These are phyloP conservation scores for Puntigrus tetrazona DNA, from an alignment of 2,113 vertebrate species.

Conservation along the genomic window DNA sequence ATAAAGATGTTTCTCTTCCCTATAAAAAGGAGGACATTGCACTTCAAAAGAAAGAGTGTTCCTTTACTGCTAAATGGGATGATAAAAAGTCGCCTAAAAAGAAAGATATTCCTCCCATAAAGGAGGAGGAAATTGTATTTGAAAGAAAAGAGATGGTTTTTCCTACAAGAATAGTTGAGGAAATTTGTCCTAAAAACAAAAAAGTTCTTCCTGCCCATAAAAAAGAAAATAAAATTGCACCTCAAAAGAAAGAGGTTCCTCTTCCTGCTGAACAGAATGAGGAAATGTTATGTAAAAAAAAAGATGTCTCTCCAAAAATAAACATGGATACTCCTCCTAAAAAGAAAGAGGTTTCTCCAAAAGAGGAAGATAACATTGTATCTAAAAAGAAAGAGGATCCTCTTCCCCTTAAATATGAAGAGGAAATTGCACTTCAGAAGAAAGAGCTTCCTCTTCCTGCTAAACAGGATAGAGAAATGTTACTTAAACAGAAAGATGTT, in stretches of 20 bases:
- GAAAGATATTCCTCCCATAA: neutral
- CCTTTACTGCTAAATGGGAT: neutral
- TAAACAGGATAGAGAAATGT: too few relatives aligned
- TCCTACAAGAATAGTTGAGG: slow-evolving; percentile 8
- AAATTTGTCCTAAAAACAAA: slow-evolving; percentile 50
- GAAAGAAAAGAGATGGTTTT: slow-evolving; percentile 55
- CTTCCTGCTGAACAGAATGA: too few relatives aligned
- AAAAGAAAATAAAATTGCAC: too few relatives aligned
- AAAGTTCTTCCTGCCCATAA: slow-evolving; percentile 10
- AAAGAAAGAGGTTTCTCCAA: neutral
- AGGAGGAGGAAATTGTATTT: neutral
- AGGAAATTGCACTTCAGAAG: too few relatives aligned
- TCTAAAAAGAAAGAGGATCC: neutral
- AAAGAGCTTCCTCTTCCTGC: too few relatives aligned
- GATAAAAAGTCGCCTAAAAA: neutral
- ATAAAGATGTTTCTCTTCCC: neutral
- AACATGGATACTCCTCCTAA: too few relatives aligned
- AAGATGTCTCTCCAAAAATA: too few relatives aligned
- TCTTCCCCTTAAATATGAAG: neutral
- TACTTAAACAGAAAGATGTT: too few relatives aligned
- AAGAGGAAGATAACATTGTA: neutral
- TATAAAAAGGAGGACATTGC: slow-evolving; percentile 39
- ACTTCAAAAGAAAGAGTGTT: slow-evolving; percentile 7
- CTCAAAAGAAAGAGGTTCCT: too few relatives aligned
- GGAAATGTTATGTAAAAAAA: too few relatives aligned